Conservation (phyloP, 2,113 vertebrate species). For the Axis porcinus region DNA sequence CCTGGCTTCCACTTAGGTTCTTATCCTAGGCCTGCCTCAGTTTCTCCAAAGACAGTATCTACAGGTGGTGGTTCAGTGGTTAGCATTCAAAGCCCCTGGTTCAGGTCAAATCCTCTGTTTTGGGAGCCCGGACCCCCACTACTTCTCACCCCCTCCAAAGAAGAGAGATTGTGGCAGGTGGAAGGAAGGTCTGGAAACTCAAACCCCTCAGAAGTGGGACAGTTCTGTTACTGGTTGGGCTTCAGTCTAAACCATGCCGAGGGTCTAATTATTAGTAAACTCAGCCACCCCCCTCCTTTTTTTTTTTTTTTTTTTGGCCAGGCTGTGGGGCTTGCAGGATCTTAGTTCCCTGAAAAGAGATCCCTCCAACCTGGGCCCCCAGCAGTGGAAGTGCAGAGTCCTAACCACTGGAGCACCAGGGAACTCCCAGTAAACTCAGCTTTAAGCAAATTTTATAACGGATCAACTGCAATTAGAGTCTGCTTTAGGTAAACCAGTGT, state of each 20-base stretch:
- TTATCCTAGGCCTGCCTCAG: background rate
- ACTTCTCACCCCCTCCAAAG: no score
- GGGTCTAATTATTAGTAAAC: background rate
- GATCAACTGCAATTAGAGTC: background rate
- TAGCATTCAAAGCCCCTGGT: background rate
- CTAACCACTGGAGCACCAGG: background rate
- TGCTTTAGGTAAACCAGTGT: background rate
- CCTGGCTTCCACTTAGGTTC: background rate
- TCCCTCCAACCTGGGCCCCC: background rate
- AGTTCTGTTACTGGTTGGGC: background rate
- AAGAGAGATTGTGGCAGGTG: background rate
- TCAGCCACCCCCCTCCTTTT: accelerated
- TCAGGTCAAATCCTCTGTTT: background rate
- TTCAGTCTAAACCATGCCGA: background rate
- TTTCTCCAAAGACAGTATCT: slow-evolving; percentile 6
- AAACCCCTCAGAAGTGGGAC: background rate
- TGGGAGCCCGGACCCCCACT: no score
- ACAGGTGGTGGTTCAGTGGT: background rate
- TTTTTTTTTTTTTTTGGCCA: background rate
- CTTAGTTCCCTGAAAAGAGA: background rate
- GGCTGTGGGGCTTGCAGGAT: background rate
- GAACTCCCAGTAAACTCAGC: background rate
- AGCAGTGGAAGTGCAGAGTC: background rate
- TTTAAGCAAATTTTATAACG: background rate
- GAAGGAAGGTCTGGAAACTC: background rate